A percentile compares a stretch with the other conserved stretches of the same genome.
phyloP scores from a whole-genome alignment of 1,140 invertebrate genomes.

The Nilaparvata lugens region DNA sequence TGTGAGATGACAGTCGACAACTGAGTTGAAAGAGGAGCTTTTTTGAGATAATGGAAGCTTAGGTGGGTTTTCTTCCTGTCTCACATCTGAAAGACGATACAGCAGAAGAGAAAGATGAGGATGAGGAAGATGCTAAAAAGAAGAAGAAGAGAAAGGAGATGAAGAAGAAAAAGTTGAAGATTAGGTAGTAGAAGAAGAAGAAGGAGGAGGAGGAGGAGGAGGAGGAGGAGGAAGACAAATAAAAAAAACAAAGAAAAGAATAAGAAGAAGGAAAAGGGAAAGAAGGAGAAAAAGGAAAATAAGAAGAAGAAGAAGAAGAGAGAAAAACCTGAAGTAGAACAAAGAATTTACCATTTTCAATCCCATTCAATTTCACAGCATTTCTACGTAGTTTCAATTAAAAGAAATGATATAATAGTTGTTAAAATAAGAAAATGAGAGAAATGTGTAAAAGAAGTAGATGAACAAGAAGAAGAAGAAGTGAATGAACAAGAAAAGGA shows the following conservation, averaged over 20 bases:
- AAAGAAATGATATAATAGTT: neutral
- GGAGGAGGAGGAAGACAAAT: neutral
- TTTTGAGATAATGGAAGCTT: too few relatives aligned
- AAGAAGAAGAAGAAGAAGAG: neutral
- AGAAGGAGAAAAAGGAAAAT: neutral
- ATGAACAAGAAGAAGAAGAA: too few relatives aligned
- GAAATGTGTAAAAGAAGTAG: too few relatives aligned
- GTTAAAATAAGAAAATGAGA: neutral
- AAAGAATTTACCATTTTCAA: too few relatives aligned
- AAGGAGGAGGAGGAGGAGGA: neutral
- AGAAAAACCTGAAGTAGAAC: neutral
- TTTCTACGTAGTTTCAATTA: too few relatives aligned
- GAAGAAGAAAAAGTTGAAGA: neutral
- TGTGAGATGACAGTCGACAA: too few relatives aligned
- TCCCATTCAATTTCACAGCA: too few relatives aligned
- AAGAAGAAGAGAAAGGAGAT: neutral
- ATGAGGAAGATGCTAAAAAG: neutral
- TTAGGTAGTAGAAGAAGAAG: neutral
- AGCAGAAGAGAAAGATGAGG: neutral
- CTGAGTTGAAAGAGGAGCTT: too few relatives aligned
- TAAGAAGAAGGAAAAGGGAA: neutral
- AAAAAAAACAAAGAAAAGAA: neutral
- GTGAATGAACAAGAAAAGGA: too few relatives aligned
- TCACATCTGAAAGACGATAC: too few relatives aligned
- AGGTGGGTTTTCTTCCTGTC: too few relatives aligned